Base-by-base conservation (phyloP, 2,113 vertebrate species). In the Butorides virescens region DNA sequence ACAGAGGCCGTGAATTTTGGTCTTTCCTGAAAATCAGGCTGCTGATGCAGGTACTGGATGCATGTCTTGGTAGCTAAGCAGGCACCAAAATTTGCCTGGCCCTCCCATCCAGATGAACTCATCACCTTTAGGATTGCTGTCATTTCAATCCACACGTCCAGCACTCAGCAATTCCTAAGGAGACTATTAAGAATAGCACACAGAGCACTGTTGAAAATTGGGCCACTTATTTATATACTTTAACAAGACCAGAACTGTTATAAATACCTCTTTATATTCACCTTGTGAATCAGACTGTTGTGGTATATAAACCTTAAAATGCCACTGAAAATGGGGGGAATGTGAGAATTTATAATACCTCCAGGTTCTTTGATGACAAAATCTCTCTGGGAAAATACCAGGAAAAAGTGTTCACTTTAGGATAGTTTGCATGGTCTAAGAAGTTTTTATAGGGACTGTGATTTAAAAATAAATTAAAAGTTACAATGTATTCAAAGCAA, bases 401-500 rank as follows among this genome's bases (percentile, higher is more conserved):
- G 27, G 55, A 80, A 92, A 76, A 85, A 85, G 29, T 19, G 59
- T 49, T 66, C n/a, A 50, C 53, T 63, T 74, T 78, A 55, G 37
- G 29, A 92, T 65, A 49, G 34, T 55, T 90, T 68, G 20, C 84
- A 95, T 39, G 68, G 56, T 91, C 42, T 91, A 76, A 84, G 61
- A 88, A 86, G 7, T 79, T 97, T 96, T 96, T 76, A 97, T 92
- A 70, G 42, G 92, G 72, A 79, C 27, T 76, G 15, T 74, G 65
- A 79, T 90, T 94, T 89, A 65, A 95, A 93, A 79, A 90, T 80
- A 44, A 80, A 92, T 95, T 93, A 81, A 95, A 80, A 91, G 71
- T 80, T 93, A 94, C 56, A 63, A 59, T 58, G 62, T 68, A 65
- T 79, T 92, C 53, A 78, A 79, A 90, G 68, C 62, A 70, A 91